These are phyloP conservation scores for Heliconius melpomene DNA, from an alignment of 1,140 invertebrate species.

Conservation along the genomic window DNA sequence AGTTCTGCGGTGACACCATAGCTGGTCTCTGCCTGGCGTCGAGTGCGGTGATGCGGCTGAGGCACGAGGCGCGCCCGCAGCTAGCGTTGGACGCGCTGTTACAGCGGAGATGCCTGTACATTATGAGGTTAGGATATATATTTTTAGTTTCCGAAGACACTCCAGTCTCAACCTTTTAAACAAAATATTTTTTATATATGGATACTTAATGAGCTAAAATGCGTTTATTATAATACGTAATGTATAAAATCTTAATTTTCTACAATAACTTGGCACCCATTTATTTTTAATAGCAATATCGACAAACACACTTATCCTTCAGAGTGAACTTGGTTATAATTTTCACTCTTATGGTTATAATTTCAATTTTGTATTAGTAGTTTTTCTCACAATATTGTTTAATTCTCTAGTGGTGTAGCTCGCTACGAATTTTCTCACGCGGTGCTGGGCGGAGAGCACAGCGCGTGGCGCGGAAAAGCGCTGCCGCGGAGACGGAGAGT, in stretches of 20 bases:
- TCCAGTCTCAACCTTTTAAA: too few species aligned
- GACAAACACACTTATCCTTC: too few species aligned
- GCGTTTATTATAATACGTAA: too few species aligned
- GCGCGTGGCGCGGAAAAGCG: constrained; percentile 85
- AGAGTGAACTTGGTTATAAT: too few species aligned
- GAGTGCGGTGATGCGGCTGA: constrained; percentile 93
- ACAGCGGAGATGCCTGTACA: constrained; percentile 92
- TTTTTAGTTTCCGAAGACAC: not conserved
- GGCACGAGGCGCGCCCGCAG: constrained; percentile 86
- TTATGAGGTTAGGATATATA: constrained; percentile 86
- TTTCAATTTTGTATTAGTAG: too few species aligned
- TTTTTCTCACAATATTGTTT: not conserved
- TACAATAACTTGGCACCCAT: too few species aligned
- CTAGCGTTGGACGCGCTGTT: constrained; percentile 89
- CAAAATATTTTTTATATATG: too few species aligned
- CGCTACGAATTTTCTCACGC: constrained; percentile 97
- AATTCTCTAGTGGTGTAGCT: constrained; percentile 84
- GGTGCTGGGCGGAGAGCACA: constrained; percentile 89
- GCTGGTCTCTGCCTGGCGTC: constrained; percentile 95
- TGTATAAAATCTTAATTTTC: too few species aligned
- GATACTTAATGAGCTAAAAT: too few species aligned
- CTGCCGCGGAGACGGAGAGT: constrained; percentile 89
- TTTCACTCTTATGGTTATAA: too few species aligned
- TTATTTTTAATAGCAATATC: too few species aligned
- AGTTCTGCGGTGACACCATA: constrained; percentile 98